Percentiles rank a stretch among this genome's conserved stretches.
phyloP scores from a whole-genome alignment of 2,888 invertebrate genomes.

The Trissonchulus latispiculum region DNA sequence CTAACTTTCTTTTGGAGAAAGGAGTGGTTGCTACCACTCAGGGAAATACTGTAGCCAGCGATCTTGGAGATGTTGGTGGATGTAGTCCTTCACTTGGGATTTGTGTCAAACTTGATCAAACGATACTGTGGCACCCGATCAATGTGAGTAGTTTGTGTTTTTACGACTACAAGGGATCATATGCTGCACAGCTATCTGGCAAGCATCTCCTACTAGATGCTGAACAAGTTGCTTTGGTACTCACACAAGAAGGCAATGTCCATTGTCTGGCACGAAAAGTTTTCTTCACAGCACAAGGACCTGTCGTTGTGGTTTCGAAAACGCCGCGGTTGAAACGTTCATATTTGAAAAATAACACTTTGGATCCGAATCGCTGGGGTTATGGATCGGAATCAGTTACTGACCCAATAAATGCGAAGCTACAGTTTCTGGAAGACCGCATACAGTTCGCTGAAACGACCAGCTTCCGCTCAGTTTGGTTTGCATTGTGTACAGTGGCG shows the following conservation, averaged over 20 bases:
- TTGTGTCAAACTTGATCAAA: not conserved
- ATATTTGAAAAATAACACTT: too few species aligned
- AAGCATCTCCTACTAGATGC: not conserved
- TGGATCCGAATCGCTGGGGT: not conserved
- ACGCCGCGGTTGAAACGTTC: too few species aligned
- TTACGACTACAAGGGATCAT: not conserved
- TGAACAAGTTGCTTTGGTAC: not conserved
- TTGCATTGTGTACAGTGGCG: conserved; percentile 10
- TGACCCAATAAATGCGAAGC: conserved; percentile 7
- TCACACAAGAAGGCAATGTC: not conserved
- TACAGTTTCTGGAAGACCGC: conserved; percentile 7
- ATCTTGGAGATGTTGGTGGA: not conserved
- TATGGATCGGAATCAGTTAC: not conserved
- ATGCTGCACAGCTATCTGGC: not conserved
- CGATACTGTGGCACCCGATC: not conserved
- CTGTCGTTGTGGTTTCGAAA: too few species aligned
- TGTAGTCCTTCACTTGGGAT: not conserved
- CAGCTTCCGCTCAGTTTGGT: conserved; percentile 5
- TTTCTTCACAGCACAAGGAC: not conserved
- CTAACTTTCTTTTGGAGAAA: not conserved
- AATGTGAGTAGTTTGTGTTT: not conserved
- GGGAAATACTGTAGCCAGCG: not conserved
- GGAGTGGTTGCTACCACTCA: not conserved
- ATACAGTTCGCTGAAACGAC: not conserved
- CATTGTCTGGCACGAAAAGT: not conserved